Evolutionary conservation across 2,888 invertebrate genomes (phyloP).

Genomic region (Sminthurides aquaticus): DNA sequence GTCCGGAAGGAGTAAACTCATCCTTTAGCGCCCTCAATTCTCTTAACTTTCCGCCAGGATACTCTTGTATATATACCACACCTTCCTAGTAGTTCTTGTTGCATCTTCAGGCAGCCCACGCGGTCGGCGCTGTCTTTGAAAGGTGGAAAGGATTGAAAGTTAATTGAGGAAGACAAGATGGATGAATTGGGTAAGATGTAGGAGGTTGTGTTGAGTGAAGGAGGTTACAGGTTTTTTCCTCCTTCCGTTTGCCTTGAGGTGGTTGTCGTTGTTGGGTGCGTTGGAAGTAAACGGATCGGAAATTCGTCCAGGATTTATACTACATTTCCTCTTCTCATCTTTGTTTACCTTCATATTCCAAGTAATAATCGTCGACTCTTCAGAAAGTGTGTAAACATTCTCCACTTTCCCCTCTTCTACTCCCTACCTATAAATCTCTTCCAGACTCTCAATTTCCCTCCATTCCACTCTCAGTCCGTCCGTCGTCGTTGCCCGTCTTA

Average conservation of each 20-base stretch:
- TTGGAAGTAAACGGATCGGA: conserved; percentile 26
- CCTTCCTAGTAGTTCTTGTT: no score
- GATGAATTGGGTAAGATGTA: background rate
- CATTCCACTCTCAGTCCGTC: no score
- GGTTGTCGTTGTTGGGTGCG: conserved; percentile 1
- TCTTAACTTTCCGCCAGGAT: no score
- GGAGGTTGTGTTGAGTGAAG: no score
- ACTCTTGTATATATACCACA: no score
- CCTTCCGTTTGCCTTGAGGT: conserved; percentile 14
- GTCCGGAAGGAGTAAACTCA: no score
- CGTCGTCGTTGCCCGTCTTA: no score
- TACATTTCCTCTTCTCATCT: conserved; percentile 19
- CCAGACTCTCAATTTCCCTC: no score
- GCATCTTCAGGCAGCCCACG: no score
- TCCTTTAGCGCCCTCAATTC: no score
- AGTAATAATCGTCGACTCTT: conserved; percentile 18
- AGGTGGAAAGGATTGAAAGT: conserved; percentile 19
- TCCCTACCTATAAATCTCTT: no score
- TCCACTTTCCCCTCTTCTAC: background rate
- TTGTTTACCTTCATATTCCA: conserved; percentile 22
- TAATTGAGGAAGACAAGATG: conserved; percentile 19
- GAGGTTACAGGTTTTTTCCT: background rate
- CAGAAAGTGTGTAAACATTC: conserved; percentile 19
- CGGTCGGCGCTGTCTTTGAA: conserved; percentile 3
- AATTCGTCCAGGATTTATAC: conserved; percentile 20